phyloP scores from a whole-genome alignment of 2,888 invertebrate genomes.

The Argynnis bischoffii region DNA sequence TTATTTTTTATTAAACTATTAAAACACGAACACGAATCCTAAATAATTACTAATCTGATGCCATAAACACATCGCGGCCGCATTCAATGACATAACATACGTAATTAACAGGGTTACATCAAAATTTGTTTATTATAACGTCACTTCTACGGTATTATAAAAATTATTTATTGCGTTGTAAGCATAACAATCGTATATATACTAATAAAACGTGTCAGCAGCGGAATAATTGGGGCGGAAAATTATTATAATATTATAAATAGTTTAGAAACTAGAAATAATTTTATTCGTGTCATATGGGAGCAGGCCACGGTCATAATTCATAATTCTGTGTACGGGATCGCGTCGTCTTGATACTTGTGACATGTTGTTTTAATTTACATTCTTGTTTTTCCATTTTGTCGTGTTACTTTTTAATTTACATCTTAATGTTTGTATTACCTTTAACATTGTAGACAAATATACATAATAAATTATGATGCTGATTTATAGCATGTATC shows the following conservation, averaged over 20 bases:
- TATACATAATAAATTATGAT: neutral
- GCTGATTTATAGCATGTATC: neutral
- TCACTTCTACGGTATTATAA: slow-evolving; percentile 47
- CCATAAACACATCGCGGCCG: slow-evolving; percentile 16
- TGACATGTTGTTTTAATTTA: slow-evolving; percentile 28
- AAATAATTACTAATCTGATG: slow-evolving; percentile 1
- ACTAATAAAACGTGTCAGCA: slow-evolving; percentile 77
- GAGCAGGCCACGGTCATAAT: slow-evolving; percentile 69
- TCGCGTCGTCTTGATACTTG: slow-evolving; percentile 60
- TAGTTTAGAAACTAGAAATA: slow-evolving; percentile 74
- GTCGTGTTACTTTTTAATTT: slow-evolving; percentile 3
- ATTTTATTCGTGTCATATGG: slow-evolving; percentile 72
- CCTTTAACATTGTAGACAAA: neutral
- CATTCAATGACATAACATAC: slow-evolving; percentile 21
- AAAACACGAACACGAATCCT: slow-evolving; percentile 1
- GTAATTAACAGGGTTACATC: slow-evolving; percentile 29
- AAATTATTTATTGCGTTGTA: slow-evolving; percentile 52
- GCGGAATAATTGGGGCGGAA: slow-evolving; percentile 76
- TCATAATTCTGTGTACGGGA: slow-evolving; percentile 65
- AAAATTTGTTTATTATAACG: slow-evolving; percentile 66
- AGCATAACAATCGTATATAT: slow-evolving; percentile 76
- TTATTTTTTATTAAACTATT: slow-evolving; percentile 1
- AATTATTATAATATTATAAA: slow-evolving; percentile 81
- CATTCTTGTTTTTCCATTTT: slow-evolving; percentile 32
- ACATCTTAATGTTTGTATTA: neutral